Evolutionary conservation across 1,140 invertebrate genomes (phyloP).

Genomic region (Campoletis sonorensis): DNA sequence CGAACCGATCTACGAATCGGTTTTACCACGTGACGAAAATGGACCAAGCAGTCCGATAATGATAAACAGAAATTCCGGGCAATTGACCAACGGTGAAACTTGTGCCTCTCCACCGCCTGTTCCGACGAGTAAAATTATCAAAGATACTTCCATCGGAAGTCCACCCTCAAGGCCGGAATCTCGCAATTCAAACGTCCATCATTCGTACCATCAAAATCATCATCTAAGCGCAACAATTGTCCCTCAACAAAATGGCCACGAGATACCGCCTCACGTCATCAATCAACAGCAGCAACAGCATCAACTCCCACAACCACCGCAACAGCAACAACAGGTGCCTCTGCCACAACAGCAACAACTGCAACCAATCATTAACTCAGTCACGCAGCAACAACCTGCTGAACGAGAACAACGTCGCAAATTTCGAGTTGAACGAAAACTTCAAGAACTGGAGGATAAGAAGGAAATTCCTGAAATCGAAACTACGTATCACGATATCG

Average conservation of each 20-base stretch:
- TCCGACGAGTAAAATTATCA: constrained; percentile 63
- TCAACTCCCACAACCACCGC: constrained; percentile 23
- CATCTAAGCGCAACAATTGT: constrained; percentile 53
- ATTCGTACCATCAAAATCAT: constrained; percentile 57
- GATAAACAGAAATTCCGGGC: constrained; percentile 64
- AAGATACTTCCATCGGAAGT: constrained; percentile 62
- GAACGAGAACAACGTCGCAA: constrained; percentile 87
- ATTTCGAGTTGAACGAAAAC: constrained; percentile 89
- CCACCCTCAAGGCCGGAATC: constrained; percentile 64
- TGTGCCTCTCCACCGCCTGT: constrained; percentile 78
- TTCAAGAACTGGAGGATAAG: constrained; percentile 86
- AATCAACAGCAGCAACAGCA: constrained; percentile 47
- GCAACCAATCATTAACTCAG: constrained; percentile 45
- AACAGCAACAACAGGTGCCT: constrained; percentile 61
- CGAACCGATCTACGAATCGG: constrained; percentile 91
- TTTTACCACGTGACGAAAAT: constrained; percentile 82
- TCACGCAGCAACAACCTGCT: constrained; percentile 65
- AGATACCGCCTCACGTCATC: constrained; percentile 43
- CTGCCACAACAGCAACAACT: constrained; percentile 52
- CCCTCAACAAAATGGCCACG: constrained; percentile 54
- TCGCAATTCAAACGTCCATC: constrained; percentile 57
- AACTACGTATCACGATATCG: constrained; percentile 85
- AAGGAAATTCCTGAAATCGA: constrained; percentile 77
- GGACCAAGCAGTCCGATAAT: constrained; percentile 63
- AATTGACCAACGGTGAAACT: constrained; percentile 67